Conservation (phyloP, 1,140 invertebrate genomes). For the Pararge aegeria region DNA sequence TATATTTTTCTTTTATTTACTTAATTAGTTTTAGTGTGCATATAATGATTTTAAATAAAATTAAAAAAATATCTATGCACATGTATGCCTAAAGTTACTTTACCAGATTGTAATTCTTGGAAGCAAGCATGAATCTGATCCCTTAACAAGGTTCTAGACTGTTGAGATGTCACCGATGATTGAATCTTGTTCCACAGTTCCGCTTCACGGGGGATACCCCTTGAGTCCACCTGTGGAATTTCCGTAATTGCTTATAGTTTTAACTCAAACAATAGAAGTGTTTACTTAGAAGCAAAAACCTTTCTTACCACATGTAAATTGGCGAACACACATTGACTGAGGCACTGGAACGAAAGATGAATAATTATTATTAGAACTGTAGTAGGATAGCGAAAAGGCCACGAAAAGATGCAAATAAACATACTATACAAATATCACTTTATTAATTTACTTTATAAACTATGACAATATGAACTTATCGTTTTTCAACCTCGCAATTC, state of each 20-base stretch:
- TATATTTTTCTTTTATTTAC: too few species aligned
- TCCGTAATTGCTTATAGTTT: not conserved
- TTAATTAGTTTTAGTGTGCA: too few species aligned
- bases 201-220: slow-evolving; percentile 61
- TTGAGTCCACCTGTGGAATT: slow-evolving; percentile 52
- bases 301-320: slow-evolving; percentile 67
- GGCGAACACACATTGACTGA: slow-evolving; percentile 69
- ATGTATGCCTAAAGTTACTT: not conserved
- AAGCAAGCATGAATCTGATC: slow-evolving; percentile 63
- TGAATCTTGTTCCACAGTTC: slow-evolving; percentile 67
- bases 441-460: too few species aligned
- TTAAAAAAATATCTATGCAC: too few species aligned
- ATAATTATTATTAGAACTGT: too few species aligned
- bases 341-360: slow-evolving; percentile 49
- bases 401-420: too few species aligned
- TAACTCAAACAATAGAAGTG: not conserved
- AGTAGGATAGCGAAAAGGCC: too few species aligned
- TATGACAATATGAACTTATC: too few species aligned
- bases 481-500: too few species aligned
- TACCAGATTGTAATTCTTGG: slow-evolving; percentile 65
- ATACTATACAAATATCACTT: not conserved
- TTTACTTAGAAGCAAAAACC: not conserved
- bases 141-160: slow-evolving; percentile 46
- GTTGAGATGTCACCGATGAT: slow-evolving; percentile 55
- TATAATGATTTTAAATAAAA: too few species aligned